Base-by-base conservation (phyloP, 2,888 invertebrate genomes). In the Kuschelorhynchus macadamiae region DNA sequence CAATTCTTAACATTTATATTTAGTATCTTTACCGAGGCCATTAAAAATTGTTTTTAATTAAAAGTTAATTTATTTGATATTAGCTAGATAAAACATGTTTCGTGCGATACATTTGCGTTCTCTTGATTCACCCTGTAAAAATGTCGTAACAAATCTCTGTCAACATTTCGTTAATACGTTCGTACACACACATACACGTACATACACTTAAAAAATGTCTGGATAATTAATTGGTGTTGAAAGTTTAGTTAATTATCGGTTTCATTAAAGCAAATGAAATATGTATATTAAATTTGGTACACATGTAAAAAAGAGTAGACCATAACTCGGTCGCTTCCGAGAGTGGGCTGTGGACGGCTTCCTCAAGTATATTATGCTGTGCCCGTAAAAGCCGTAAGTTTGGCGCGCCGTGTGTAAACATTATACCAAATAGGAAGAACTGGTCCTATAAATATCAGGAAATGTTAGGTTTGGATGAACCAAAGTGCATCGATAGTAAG, bases 301-400 rank as follows among this genome's bases (percentile, higher is more conserved):
- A 7, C 18, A 30, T 57, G 46, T 20, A 11, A 11, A 46, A 12
- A 11, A n/a, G 25, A 9, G 56, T 56, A 42, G 14, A 56, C 16
- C 44, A 32, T 46, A 56, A 59, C 36, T 49, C 39, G 59, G 49
- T n/a, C 57, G 32, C 30, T n/a, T n/a, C n/a, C n/a, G n/a, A n/a
- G n/a, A 25, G 25, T 25, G 25, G 33, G 8, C 21, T 47, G 46
- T 33, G 33, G 44, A 47, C 53, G 41, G 39, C 47, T 59, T 59
- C 57, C 57, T 59, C 33, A 36, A 59, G 47, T 47, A 36, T 5
- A n/a, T 25, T 7, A 3, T 25, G 25, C 25, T 25, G 25, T 25
- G 25, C 7, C 56, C 20, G n/a, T 55, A 55, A 41, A 39, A 55
- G 36, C 21, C n/a, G 7, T 25, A 25, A 25, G 25, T 7, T 25